Evolutionary conservation across 2,113 vertebrate genomes (phyloP).

Genomic region (Protobothrops mucrosquamatus): DNA sequence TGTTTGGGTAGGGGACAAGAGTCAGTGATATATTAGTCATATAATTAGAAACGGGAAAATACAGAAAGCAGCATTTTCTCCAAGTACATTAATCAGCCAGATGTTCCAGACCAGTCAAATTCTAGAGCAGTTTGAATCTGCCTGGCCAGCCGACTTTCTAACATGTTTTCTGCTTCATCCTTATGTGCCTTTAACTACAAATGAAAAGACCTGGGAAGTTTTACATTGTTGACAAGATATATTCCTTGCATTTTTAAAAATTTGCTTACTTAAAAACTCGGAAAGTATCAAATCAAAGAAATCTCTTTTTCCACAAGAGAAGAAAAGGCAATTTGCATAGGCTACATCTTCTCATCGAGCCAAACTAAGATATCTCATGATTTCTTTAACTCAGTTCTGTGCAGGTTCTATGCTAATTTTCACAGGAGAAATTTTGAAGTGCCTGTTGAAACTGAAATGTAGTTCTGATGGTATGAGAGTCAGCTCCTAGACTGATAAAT

Average conservation of each 20-base stretch:
- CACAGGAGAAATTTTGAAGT: neutral
- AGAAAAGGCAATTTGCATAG: neutral
- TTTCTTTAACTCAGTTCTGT: neutral
- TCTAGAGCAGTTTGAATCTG: conserved; percentile 4
- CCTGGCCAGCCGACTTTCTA: neutral
- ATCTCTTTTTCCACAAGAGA: neutral
- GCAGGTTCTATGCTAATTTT: neutral
- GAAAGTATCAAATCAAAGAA: neutral
- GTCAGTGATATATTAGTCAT: conserved; percentile 20
- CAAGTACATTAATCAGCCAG: conserved; percentile 28
- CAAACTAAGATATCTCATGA: neutral
- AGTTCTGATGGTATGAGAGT: neutral
- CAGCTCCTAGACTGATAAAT: neutral
- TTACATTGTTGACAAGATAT: neutral
- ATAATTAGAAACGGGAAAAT: conserved; percentile 21
- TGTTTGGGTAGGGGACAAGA: neutral
- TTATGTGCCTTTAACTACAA: neutral
- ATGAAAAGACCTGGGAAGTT: neutral
- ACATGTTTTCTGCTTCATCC: neutral
- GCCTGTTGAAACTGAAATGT: neutral
- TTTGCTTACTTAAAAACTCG: neutral
- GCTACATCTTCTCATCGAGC: neutral
- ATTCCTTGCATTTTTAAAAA: neutral
- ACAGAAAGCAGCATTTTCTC: conserved; percentile 28
- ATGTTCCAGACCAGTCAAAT: conserved; percentile 8